Conservation (phyloP, 2,113 vertebrate species). For the Redunca redunca region DNA sequence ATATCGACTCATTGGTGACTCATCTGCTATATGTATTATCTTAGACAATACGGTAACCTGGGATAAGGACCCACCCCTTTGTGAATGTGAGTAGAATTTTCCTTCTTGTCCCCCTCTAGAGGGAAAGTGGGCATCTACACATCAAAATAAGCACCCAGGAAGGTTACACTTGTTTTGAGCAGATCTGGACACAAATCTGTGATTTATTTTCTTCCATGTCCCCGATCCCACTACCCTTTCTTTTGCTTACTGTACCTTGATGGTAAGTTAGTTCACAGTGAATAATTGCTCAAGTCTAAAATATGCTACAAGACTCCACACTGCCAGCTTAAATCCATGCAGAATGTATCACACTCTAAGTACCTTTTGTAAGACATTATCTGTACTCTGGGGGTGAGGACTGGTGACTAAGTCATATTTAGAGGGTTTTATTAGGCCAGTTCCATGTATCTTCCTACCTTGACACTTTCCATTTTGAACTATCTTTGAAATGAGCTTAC, state of each 20-base stretch:
- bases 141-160: neutral
- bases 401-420: neutral
- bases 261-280: neutral
- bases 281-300: neutral
- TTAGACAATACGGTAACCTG: constrained; percentile 10
- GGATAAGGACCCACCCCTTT: neutral
- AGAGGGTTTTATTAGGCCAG: neutral
- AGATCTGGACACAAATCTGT: neutral
- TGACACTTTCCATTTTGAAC: neutral
- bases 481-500: neutral
- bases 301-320: neutral
- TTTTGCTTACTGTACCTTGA: neutral
- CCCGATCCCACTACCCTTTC: neutral
- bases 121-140: neutral
- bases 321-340: neutral
- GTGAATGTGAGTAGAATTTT: constrained; percentile 50
- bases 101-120: neutral
- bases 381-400: neutral
- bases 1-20: constrained; percentile 45
- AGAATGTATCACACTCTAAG: neutral
- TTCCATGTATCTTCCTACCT: neutral
- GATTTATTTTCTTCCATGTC: neutral
- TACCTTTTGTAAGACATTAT: neutral
- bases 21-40: constrained; percentile 25
- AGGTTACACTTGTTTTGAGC: neutral